phyloP scores from a whole-genome alignment of 2,797 vertebrate genomes.

The Discoglossus pictus region DNA sequence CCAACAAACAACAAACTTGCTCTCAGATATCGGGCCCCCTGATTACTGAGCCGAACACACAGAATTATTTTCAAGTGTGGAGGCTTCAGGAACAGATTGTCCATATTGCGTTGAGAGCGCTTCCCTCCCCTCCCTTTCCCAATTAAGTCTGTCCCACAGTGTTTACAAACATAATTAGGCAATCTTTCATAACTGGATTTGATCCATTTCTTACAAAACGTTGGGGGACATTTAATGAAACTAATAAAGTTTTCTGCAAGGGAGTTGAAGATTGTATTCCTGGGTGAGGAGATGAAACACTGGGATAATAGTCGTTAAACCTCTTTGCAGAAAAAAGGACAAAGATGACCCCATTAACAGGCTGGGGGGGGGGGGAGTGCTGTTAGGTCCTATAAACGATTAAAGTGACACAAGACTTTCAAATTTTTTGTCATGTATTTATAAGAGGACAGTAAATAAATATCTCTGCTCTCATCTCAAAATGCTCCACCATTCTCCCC shows the following conservation, averaged over 20 bases:
- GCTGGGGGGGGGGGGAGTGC: no score
- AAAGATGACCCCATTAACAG: no score
- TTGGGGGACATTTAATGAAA: slow-evolving; percentile 12
- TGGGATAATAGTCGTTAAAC: no score
- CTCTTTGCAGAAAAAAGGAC: no score
- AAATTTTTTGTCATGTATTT: no score
- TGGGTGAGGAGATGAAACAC: neutral
- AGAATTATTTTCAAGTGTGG: slow-evolving; percentile 20
- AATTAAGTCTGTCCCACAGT: slow-evolving; percentile 41
- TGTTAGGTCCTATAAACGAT: no score
- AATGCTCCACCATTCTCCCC: no score
- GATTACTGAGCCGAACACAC: slow-evolving; percentile 9
- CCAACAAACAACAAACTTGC: slow-evolving; percentile 8
- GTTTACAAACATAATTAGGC: slow-evolving; percentile 43
- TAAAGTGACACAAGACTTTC: no score
- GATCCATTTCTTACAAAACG: slow-evolving; percentile 14
- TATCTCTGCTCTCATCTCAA: no score
- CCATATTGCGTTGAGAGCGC: neutral
- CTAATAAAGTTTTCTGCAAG: slow-evolving; percentile 12
- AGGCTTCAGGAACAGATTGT: slow-evolving; percentile 45
- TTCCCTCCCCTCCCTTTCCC: slow-evolving; percentile 28
- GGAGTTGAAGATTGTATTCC: neutral
- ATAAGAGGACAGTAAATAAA: no score
- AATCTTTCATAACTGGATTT: slow-evolving; percentile 34
- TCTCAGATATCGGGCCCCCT: slow-evolving; percentile 11